These are phyloP conservation scores for Cantharis rufa DNA, from an alignment of 2,888 invertebrate genomes.

Conservation along the genomic window DNA sequence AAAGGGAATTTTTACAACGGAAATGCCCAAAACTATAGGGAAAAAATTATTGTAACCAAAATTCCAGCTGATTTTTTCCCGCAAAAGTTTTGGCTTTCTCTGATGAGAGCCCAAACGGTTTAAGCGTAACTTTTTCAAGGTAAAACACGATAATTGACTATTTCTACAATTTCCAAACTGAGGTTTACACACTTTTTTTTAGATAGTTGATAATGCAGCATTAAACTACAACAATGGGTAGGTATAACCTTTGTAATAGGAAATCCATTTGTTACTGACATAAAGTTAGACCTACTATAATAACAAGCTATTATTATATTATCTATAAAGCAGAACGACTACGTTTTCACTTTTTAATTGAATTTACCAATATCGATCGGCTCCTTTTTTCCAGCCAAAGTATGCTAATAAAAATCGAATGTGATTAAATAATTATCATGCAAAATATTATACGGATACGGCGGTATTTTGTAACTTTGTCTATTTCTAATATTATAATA, in stretches of 20 bases:
- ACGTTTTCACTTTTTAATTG: slow-evolving; percentile 2
- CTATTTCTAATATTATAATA: not conserved
- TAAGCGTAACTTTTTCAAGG: not conserved
- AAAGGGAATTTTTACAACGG: not conserved
- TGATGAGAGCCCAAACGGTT: no score
- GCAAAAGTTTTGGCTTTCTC: no score
- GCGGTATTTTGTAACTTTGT: not conserved
- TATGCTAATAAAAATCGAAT: not conserved
- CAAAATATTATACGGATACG: not conserved
- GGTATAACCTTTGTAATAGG: not conserved
- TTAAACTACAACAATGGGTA: not conserved
- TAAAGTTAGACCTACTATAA: not conserved
- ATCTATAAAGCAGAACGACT: slow-evolving; percentile 3
- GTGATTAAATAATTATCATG: not conserved
- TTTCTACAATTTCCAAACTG: not conserved
- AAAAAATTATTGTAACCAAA: not conserved
- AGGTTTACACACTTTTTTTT: not conserved
- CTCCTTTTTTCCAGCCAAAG: not conserved
- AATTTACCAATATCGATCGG: not conserved
- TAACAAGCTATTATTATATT: not conserved
- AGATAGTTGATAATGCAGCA: not conserved
- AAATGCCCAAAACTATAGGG: not conserved
- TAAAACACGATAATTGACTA: not conserved
- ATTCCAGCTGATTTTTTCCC: not conserved
- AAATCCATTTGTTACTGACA: not conserved